Evolutionary conservation across 1,140 invertebrate species (phyloP), one percentile per base, ranked within the genome.

Genomic region (Ceratosolen fusciceps): DNA sequence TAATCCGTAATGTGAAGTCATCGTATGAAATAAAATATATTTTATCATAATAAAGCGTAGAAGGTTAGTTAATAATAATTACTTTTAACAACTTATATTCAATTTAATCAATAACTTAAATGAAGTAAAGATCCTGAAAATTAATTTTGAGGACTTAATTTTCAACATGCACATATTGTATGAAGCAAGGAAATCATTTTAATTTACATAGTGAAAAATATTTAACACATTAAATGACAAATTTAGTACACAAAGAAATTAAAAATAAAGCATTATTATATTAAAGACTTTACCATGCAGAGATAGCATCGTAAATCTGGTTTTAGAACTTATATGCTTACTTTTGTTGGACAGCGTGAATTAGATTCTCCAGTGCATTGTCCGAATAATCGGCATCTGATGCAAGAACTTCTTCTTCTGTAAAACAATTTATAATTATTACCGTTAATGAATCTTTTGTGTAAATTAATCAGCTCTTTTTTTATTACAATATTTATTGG

Each of bases 271-370:
- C 34, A 10, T 72, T 26, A 72, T 10, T 3, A 49, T 9, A 54
- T 16, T 26, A 37, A 12, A 24, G 19, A 16, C n/a, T 56, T 72
- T 29, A 54, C 47, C 16, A 54, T n/a, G 47, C 49, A 37, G 12
- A 34, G 47, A 0, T 70, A 34, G 26, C 54, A 34, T 54, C 26
- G 16, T 21, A 56, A 34, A 74, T 29, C 2, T 60, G 39, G 14
- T 54, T 1, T 34, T 54, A 37, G 29, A 14, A n/a, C 14, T 54
- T 7, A 52, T 54, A 26, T 70, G 85, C 90, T 90, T 86, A 90
- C 89, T 90, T 90, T 84, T 90, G 87, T 75, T 89, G 89, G 34
- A 87, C 86, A 0, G 82, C 85, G 67, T 88, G 86, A 82, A 90
- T 84, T 65, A 90, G 74, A 84, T 88, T 85, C 29, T 90, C 88